phyloP scores from a whole-genome alignment of 2,888 invertebrate species.

The Therioaphis trifolii region DNA sequence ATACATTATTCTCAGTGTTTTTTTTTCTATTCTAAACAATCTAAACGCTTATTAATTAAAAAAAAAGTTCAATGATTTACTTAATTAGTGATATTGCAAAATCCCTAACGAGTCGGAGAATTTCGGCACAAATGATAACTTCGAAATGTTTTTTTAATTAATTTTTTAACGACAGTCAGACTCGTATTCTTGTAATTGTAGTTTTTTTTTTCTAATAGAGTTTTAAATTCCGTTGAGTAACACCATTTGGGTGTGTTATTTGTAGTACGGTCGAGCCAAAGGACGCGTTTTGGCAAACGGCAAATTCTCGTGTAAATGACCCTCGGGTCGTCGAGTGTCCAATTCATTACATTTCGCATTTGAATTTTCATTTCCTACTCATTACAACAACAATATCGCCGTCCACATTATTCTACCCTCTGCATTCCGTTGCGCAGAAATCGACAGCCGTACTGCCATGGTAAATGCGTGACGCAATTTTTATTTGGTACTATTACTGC shows the following conservation, averaged over 20 bases:
- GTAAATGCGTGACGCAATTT: background rate
- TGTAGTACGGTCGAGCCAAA: conserved; percentile 17
- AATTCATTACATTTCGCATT: conserved; percentile 38
- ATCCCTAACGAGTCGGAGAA: conserved; percentile 7
- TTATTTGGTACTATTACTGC: background rate
- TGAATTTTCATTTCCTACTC: conserved; percentile 32
- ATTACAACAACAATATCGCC: background rate
- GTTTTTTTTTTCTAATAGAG: background rate
- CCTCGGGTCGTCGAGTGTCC: conserved; percentile 27
- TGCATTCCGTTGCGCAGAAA: background rate
- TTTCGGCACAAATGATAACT: conserved; percentile 2
- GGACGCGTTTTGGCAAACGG: conserved; percentile 39
- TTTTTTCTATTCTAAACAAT: background rate
- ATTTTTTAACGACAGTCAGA: conserved; percentile 1
- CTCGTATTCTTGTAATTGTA: background rate
- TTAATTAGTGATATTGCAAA: conserved; percentile 3
- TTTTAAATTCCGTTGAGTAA: conserved; percentile 1
- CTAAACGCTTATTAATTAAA: background rate
- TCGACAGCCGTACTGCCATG: background rate
- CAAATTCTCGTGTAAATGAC: conserved; percentile 41
- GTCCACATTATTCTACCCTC: background rate
- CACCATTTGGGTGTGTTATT: background rate
- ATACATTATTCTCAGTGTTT: background rate
- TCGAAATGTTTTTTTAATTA: conserved; percentile 26
- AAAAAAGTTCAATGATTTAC: conserved; percentile 12